Evolutionary conservation across 2,113 vertebrate genomes (phyloP).

Genomic region (Craseonycteris thonglongyai): DNA sequence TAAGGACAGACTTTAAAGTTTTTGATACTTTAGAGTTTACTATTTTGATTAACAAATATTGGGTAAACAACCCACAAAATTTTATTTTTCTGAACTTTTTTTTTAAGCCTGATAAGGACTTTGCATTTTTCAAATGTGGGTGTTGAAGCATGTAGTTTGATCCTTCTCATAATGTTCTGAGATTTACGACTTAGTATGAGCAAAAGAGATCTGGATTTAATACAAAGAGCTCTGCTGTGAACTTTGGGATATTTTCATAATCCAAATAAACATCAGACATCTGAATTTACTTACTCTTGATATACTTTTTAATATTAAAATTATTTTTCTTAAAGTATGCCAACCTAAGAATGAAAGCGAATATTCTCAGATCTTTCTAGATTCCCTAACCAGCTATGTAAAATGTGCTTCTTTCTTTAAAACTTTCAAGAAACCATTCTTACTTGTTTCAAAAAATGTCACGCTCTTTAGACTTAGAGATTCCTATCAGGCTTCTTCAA

Average conservation of each 20-base stretch:
- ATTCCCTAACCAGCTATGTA: neutral
- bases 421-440: neutral
- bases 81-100: neutral
- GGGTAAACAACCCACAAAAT: neutral
- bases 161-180: neutral
- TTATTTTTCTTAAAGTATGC: neutral
- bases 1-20: neutral
- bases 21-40: neutral
- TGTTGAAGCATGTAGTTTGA: fast-evolving
- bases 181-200: neutral
- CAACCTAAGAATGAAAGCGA: neutral
- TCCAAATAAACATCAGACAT: neutral
- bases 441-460: neutral
- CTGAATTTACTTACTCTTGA: neutral
- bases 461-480: fast-evolving
- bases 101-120: neutral
- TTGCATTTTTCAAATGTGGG: neutral
- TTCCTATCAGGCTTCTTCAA: neutral
- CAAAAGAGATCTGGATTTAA: neutral
- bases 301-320: neutral
- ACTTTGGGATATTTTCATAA: neutral
- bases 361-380: no score
- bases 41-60: neutral
- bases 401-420: neutral
- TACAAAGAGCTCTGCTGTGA: neutral